These are phyloP conservation scores for Drosophila meridiana DNA, from an alignment of 2,888 invertebrate genomes.

Conservation along the genomic window DNA sequence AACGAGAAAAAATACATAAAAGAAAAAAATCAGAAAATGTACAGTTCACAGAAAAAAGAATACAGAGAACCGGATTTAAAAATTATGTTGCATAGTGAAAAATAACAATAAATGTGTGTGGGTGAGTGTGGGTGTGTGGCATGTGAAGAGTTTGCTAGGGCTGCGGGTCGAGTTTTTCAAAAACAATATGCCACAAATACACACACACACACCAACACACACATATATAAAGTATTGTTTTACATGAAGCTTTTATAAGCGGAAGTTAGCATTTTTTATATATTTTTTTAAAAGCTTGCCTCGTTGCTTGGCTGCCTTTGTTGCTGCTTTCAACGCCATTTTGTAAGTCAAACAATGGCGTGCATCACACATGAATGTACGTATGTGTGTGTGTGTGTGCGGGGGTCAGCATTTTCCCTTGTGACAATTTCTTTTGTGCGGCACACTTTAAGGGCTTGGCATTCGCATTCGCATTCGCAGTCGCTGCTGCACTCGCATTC, in stretches of 20 bases:
- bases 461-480: slow-evolving; percentile 34
- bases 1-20: slow-evolving; percentile 53
- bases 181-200: slow-evolving; percentile 67
- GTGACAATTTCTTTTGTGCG: slow-evolving; percentile 66
- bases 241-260: slow-evolving; percentile 75
- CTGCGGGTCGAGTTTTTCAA: slow-evolving; percentile 47
- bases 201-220: slow-evolving; percentile 14
- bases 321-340: slow-evolving; percentile 73
- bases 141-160: slow-evolving; percentile 25
- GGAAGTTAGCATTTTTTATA: slow-evolving; percentile 70
- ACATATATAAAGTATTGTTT: slow-evolving; percentile 67
- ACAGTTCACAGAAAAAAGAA: slow-evolving; percentile 1
- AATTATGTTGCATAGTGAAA: slow-evolving; percentile 49
- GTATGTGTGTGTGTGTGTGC: slow-evolving; percentile 19
- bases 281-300: slow-evolving; percentile 45
- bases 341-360: slow-evolving; percentile 77
- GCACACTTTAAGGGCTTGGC: slow-evolving; percentile 65
- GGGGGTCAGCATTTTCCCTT: slow-evolving; percentile 64
- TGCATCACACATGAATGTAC: slow-evolving; percentile 30
- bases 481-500: slow-evolving; percentile 20
- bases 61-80: slow-evolving; percentile 44
- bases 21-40: slow-evolving; percentile 27
- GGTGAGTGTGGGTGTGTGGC: slow-evolving; percentile 22
- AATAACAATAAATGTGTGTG: slow-evolving; percentile 32
- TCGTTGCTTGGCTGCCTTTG: slow-evolving; percentile 64